Evolutionary conservation across 1,140 invertebrate genomes (phyloP).

Genomic region (Zelostemma sp.): DNA sequence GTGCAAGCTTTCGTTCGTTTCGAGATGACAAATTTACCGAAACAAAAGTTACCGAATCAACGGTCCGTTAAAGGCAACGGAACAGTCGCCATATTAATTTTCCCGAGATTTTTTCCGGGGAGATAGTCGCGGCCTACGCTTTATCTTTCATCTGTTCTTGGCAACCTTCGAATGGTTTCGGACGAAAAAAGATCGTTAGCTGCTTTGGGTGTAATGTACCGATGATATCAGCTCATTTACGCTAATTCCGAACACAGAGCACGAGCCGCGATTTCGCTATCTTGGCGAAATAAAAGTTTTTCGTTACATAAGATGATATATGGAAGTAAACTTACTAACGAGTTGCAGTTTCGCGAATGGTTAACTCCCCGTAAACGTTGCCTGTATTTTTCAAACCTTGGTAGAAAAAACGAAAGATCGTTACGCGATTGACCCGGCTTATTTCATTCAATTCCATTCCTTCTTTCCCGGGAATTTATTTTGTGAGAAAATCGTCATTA

Average conservation of each 20-base stretch:
- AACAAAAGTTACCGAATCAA: neutral
- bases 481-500: no score
- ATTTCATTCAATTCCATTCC: no score
- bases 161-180: slow-evolving; percentile 48
- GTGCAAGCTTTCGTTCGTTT: neutral
- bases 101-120: slow-evolving; percentile 28
- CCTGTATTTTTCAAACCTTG: no score
- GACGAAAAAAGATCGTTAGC: slow-evolving; percentile 52
- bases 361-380: slow-evolving; percentile 39
- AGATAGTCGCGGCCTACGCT: slow-evolving; percentile 34
- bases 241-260: slow-evolving; percentile 51
- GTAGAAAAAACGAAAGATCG: no score
- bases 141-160: slow-evolving; percentile 53
- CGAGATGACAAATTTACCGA: neutral
- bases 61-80: neutral
- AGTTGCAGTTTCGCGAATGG: slow-evolving; percentile 42
- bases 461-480: no score
- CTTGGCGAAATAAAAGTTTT: slow-evolving; percentile 52
- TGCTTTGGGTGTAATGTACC: slow-evolving; percentile 51
- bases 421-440: no score
- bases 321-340: slow-evolving; percentile 53
- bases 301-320: slow-evolving; percentile 49
- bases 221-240: slow-evolving; percentile 54
- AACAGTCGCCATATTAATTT: slow-evolving; percentile 35
- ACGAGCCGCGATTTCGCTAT: slow-evolving; percentile 50